Base-by-base conservation (phyloP, 1,140 invertebrate genomes). In the Trichogramma pretiosum region DNA sequence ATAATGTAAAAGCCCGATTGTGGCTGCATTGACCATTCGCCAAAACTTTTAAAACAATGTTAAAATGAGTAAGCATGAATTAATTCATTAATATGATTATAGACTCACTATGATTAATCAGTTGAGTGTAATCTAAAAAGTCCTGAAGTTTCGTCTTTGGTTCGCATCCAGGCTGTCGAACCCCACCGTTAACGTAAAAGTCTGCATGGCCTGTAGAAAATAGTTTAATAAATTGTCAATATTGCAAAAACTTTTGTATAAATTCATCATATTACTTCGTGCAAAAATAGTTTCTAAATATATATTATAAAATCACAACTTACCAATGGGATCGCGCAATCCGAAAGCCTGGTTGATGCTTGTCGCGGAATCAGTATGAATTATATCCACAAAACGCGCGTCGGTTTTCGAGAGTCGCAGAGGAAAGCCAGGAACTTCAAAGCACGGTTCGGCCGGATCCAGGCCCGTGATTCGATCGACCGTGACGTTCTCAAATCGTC, bases 391-490 rank as follows among this genome's bases (percentile, higher is more conserved):
- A 45, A 79, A 82, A 10, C 74, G 61, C 0, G 81, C 81, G 54
- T 83, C 79, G 0, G 61, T 64, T 30, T 62, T 63, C 53, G 80
- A 73, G 22, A 84, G 59, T 21, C 75, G 64, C 42, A 76, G 64
- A 0, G 60, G 56, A 10, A 13, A 3, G 0, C 61, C 41, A 35
- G 72, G 59, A 2, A 69, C 71, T 23, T 65, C 55, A 55, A 82
- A 84, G 50, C 77, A 79, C 2, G 80, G 81, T 40, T 80, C 75
- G 0, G 81, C 81, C 10, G 81, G 80, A 61, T 84, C 81, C 24
- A 79, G 54, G 24, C 77, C 78, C 63, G 60, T 62, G 54, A 77
- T 70, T 28, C 77, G 61, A 13, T 46, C 10, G 4, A 68, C 51
- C 9, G 3, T 53, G n/a, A 22, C 14, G 13, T 32, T 42, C 19